phyloP scores from a whole-genome alignment of 2,797 vertebrate species.

The Cynopterus sphinx region DNA sequence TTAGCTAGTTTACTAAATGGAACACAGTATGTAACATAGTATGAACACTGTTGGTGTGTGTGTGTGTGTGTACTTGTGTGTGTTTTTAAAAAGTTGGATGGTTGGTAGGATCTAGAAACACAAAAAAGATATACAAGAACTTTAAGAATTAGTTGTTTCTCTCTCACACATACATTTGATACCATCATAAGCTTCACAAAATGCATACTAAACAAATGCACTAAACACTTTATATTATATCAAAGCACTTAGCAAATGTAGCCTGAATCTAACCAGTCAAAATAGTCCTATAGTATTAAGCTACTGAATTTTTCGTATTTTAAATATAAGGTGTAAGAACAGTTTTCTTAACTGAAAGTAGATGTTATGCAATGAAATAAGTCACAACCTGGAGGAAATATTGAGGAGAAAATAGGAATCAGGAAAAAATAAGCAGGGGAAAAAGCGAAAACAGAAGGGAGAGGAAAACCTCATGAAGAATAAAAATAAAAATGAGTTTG shows the following conservation, averaged over 20 bases:
- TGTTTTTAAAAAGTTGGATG: background rate
- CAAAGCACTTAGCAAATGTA: background rate
- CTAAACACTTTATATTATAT: background rate
- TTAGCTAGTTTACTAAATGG: background rate
- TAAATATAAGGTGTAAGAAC: background rate
- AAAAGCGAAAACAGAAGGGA: background rate
- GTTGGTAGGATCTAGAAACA: constrained; percentile 29
- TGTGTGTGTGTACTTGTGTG: background rate
- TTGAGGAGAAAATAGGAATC: background rate
- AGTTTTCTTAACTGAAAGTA: background rate
- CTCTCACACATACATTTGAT: background rate
- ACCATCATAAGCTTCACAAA: background rate
- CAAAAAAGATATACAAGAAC: background rate
- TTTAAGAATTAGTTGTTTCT: background rate
- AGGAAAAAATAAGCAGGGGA: background rate
- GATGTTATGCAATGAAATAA: background rate
- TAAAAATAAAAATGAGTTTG: constrained; percentile 44
- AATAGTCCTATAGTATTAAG: background rate
- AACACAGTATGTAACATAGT: background rate
- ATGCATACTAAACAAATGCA: background rate
- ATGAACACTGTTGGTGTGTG: background rate
- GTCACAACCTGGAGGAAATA: background rate
- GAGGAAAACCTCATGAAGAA: background rate
- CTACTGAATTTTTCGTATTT: background rate
- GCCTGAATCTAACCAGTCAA: background rate